A percentile compares a stretch with the other conserved stretches of the same genome.
phyloP scores from a whole-genome alignment of 2,888 invertebrate species.

The Herminia tarsipennalis region DNA sequence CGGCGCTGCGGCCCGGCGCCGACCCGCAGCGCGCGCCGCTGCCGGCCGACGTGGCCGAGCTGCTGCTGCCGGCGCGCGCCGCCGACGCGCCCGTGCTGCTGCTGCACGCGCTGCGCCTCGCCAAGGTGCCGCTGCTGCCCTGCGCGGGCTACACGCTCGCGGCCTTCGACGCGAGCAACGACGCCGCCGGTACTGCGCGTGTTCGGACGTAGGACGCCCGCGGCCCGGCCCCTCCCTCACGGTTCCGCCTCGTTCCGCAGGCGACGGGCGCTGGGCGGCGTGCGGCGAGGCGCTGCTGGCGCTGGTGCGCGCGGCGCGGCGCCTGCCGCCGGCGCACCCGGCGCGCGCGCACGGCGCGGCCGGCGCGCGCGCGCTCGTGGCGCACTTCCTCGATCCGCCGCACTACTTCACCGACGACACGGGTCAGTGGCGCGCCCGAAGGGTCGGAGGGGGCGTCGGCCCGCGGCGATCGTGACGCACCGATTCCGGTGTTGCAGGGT shows the following conservation, averaged over 20 bases:
- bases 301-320: constrained; percentile 45
- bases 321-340: constrained; percentile 48
- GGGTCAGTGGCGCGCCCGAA: constrained; percentile 32
- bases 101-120: constrained; percentile 82
- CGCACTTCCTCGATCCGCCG: constrained; percentile 61
- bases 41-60: constrained; percentile 89
- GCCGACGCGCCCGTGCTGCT: constrained; percentile 86
- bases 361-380: constrained; percentile 42
- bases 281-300: constrained; percentile 43
- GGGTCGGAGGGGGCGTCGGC: background rate
- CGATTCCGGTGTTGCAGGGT: constrained; percentile 37
- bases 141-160: constrained; percentile 28
- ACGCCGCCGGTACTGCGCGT: constrained; percentile 23
- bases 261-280: constrained; percentile 30
- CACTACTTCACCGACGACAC: constrained; percentile 62
- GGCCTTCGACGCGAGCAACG: constrained; percentile 22
- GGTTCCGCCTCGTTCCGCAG: too few species aligned
- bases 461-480: background rate
- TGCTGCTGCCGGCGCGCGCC: constrained; percentile 87
- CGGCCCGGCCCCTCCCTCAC: too few species aligned
- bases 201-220: constrained; percentile 20
- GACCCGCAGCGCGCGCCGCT: constrained; percentile 87
- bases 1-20: constrained; percentile 71
- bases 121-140: constrained; percentile 57
- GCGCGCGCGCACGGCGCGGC: constrained; percentile 34